These are phyloP conservation scores for Trichoplax adhaerens DNA, from an alignment of 37 sponge, comb jelly and placozoan genomes.

Conservation along the genomic window DNA sequence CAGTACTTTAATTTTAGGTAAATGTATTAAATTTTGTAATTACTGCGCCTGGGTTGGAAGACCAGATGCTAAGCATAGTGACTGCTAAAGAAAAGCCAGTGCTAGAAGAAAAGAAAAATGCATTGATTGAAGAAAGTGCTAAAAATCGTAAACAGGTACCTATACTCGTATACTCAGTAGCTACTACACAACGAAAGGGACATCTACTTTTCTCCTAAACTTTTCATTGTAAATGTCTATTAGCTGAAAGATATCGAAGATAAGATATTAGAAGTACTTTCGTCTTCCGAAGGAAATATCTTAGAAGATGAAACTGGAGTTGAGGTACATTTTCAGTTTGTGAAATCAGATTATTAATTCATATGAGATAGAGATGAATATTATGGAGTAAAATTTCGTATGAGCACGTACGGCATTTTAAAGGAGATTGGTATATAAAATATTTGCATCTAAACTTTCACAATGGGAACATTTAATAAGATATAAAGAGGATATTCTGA, in stretches of 20 bases:
- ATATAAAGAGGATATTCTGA: too few relatives aligned
- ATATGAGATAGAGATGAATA: too few relatives aligned
- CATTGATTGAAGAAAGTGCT: conserved; percentile 17
- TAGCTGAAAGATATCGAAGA: conserved; percentile 27
- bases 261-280: conserved; percentile 11
- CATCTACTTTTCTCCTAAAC: too few relatives aligned
- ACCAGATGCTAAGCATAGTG: conserved; percentile 21
- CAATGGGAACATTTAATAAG: not conserved
- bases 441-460: conserved; percentile 4
- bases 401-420: not conserved
- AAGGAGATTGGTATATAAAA: not conserved
- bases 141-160: conserved; percentile 8
- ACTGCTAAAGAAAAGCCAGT: conserved; percentile 17
- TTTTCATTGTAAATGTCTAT: too few relatives aligned
- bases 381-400: not conserved
- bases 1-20: not conserved
- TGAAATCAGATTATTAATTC: too few relatives aligned
- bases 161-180: not conserved
- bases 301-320: conserved; percentile 10
- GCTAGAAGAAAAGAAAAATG: conserved; percentile 18
- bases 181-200: too few relatives aligned
- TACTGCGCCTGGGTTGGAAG: conserved; percentile 6
- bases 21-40: not conserved
- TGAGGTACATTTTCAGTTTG: not conserved
- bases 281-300: conserved; percentile 14